Conservation (phyloP, 2,888 invertebrate species). For the Eurytoma adleriae region DNA sequence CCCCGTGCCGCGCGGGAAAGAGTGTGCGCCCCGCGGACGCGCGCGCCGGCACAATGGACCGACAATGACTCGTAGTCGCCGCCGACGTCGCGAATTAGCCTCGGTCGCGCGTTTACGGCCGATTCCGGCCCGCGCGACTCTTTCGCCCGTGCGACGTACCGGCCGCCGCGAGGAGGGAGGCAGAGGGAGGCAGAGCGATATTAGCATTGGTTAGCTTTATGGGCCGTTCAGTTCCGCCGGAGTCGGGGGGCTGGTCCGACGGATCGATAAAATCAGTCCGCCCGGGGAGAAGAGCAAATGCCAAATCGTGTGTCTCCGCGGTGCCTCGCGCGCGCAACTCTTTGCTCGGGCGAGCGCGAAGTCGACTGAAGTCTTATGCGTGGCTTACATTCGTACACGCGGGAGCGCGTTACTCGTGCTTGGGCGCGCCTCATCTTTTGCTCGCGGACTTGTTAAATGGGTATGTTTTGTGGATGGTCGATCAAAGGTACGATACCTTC, state of each 20-base stretch:
- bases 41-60: conserved; percentile 59
- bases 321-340: not conserved
- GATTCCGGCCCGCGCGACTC: conserved; percentile 70
- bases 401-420: not conserved
- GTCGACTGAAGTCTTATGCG: not conserved
- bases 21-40: not conserved
- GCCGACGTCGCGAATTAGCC: conserved; percentile 74
- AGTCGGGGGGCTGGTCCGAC: conserved; percentile 59
- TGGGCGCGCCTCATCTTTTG: too few relatives aligned
- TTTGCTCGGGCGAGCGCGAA: not conserved
- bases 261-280: conserved; percentile 74
- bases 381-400: not conserved
- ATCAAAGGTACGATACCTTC: too few relatives aligned
- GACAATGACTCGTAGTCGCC: conserved; percentile 65
- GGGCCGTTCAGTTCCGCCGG: conserved; percentile 79
- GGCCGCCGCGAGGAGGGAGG: conserved; percentile 49
- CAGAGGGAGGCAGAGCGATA: conserved; percentile 75
- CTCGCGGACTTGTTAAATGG: not conserved
- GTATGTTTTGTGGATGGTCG: not conserved
- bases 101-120: conserved; percentile 75
- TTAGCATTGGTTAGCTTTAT: conserved; percentile 82
- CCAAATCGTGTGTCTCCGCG: conserved; percentile 70
- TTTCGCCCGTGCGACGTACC: not conserved
- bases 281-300: conserved; percentile 69
- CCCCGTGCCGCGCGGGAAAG: conserved; percentile 52